Conservation (phyloP, 2,797 vertebrate genomes). For the Lateolabrax maculatus region DNA sequence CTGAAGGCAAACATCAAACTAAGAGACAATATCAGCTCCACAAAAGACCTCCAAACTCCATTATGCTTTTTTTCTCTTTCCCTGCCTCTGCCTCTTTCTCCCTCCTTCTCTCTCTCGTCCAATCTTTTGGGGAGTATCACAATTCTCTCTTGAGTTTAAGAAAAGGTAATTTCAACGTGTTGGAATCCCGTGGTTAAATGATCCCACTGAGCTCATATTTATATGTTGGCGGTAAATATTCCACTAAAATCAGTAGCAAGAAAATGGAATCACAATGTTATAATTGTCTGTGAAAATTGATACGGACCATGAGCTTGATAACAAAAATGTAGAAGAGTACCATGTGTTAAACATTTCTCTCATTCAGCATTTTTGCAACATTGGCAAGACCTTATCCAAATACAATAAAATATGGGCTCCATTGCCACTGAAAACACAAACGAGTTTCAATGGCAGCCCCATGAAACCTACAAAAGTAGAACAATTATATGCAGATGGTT, state of each 20-base stretch:
- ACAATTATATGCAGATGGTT: slow-evolving; percentile 12
- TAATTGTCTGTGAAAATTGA: neutral
- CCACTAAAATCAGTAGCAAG: neutral
- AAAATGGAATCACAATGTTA: slow-evolving; percentile 21
- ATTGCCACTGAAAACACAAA: slow-evolving; percentile 21
- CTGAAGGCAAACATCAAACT: slow-evolving; percentile 87
- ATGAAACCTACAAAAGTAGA: slow-evolving; percentile 18
- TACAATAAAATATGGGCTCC: slow-evolving; percentile 10
- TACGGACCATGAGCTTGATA: neutral
- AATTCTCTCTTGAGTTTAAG: slow-evolving; percentile 62
- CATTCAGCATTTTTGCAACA: neutral
- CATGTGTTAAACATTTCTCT: neutral
- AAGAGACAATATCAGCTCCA: slow-evolving; percentile 86
- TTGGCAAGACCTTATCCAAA: neutral
- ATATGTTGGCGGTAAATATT: slow-evolving; percentile 28
- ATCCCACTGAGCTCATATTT: slow-evolving; percentile 63
- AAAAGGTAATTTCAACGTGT: slow-evolving; percentile 65
- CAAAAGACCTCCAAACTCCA: slow-evolving; percentile 87
- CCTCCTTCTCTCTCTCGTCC: slow-evolving; percentile 40
- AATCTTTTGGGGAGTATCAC: slow-evolving; percentile 73
- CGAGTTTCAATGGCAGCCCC: neutral
- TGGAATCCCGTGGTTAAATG: slow-evolving; percentile 69
- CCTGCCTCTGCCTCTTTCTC: slow-evolving; percentile 53
- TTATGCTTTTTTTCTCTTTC: slow-evolving; percentile 65
- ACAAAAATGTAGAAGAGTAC: neutral